These are phyloP conservation scores for Dolichoris vasculosae DNA, from an alignment of 1,140 invertebrate genomes.

Conservation along the genomic window DNA sequence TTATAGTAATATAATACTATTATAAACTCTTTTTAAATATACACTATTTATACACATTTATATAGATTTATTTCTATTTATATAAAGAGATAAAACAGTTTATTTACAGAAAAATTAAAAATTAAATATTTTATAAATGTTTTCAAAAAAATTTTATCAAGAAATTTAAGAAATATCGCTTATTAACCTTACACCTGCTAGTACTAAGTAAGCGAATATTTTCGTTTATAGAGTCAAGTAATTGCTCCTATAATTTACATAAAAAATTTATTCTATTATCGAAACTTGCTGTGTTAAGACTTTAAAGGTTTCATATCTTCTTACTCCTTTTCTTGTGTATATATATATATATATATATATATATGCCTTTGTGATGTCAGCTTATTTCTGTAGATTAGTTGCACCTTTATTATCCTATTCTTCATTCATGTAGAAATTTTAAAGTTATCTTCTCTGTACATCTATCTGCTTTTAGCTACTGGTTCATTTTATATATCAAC, in stretches of 20 bases:
- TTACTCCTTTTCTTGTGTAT: background rate
- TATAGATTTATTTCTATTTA: no score
- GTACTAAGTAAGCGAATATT: background rate
- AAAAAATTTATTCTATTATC: slow-evolving; percentile 34
- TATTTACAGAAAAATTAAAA: no score
- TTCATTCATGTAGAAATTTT: background rate
- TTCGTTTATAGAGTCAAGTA: background rate
- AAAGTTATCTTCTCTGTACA: background rate
- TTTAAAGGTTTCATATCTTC: background rate
- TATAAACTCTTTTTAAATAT: no score
- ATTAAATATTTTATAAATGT: background rate
- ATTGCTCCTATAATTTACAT: background rate
- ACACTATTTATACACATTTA: no score
- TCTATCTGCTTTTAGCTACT: background rate
- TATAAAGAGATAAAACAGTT: no score
- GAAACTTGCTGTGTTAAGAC: background rate
- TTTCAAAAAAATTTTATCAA: background rate
- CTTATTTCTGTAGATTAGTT: background rate
- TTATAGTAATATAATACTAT: no score
- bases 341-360: no score
- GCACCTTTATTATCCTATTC: slow-evolving; percentile 27
- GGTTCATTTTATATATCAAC: background rate
- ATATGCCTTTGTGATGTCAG: no score
- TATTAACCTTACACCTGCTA: background rate
- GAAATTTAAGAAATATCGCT: background rate